Evolutionary conservation across 2,797 vertebrate genomes (phyloP), one percentile per base, ranked within the genome.

Genomic region (Sebastes baramenuke): DNA sequence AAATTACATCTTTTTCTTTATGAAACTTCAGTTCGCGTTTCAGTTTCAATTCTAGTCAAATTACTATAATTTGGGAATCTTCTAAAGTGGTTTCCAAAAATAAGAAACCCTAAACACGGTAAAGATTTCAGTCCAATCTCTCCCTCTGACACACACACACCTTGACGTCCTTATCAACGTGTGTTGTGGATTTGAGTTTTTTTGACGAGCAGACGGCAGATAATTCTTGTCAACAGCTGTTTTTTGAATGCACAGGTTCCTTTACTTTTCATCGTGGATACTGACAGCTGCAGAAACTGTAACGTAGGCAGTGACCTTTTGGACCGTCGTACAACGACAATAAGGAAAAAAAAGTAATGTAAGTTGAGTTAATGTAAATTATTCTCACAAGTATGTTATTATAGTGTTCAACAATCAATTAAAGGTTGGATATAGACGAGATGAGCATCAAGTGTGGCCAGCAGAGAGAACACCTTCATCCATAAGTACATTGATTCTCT

Each of bases 211-310:
- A 42, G 38, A 42, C 38, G 38, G 5, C 38, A 42, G 38, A 42
- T 6, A 16, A 42, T 42, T 42, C 38, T 70, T 49, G 22, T 75
- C 60, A 75, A 27, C 73, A 32, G 29, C 36, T 67, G 34, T 54
- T 75, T 72, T 34, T 61, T 60, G 13, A 74, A 71, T 68, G 13
- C 38, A 42, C 38, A 42, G 5, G 38, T 42, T 16, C 38, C 27
- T 82, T 75, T 16, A 59, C 72, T 84, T 80, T 77, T 79, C 77
- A 79, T 82, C 77, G 72, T 49, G 14, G 61, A 75, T 52, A 65
- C 65, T 12, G 72, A 74, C 75, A 79, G 72, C 72, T 84, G 81
- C 34, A 82, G 64, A 81, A 83, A 66, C 82, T 72, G 34, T 36
- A 30, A 68, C 18, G 62, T 29, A 54, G 32, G 54, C 46, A 67